phyloP scores from a whole-genome alignment of 2,113 vertebrate genomes.

The Solea solea region DNA sequence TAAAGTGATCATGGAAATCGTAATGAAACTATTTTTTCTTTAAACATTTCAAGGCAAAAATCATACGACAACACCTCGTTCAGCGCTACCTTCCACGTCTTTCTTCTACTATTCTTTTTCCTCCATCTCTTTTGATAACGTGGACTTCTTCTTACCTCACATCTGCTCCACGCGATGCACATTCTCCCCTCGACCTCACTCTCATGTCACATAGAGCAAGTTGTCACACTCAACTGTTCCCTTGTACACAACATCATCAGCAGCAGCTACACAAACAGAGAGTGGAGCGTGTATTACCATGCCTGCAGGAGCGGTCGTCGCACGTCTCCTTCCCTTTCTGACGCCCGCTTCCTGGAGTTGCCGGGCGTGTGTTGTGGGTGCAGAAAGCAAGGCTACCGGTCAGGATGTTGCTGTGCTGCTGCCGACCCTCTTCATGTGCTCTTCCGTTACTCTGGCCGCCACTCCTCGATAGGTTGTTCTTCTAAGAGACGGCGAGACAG shows the following conservation, averaged over 20 bases:
- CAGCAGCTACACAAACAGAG: background rate
- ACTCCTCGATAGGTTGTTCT: conserved; percentile 76
- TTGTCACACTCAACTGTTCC: conserved; percentile 63
- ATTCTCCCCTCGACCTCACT: conserved; percentile 1
- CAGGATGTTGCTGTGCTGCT: conserved; percentile 75
- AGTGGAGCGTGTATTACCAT: conserved; percentile 74
- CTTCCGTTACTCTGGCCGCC: conserved; percentile 83
- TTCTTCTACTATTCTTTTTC: conserved; percentile 7
- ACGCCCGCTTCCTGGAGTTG: conserved; percentile 54
- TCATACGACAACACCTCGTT: background rate
- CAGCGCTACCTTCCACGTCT: background rate
- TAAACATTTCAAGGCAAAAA: too few relatives aligned
- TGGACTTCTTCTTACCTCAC: background rate
- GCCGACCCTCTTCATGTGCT: conserved; percentile 93
- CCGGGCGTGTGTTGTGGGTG: conserved; percentile 48
- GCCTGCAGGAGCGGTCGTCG: conserved; percentile 71
- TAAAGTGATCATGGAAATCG: too few relatives aligned
- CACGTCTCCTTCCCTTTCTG: conserved; percentile 83
- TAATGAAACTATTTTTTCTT: too few relatives aligned
- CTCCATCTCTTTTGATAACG: conserved; percentile 11
- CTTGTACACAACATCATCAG: background rate
- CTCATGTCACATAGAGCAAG: conserved; percentile 33
- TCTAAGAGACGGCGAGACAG: conserved; percentile 51
- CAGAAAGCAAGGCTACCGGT: conserved; percentile 57
- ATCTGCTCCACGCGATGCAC: background rate